Base-by-base conservation (phyloP, 2,888 invertebrate species). In the Drosophila ustulata region DNA sequence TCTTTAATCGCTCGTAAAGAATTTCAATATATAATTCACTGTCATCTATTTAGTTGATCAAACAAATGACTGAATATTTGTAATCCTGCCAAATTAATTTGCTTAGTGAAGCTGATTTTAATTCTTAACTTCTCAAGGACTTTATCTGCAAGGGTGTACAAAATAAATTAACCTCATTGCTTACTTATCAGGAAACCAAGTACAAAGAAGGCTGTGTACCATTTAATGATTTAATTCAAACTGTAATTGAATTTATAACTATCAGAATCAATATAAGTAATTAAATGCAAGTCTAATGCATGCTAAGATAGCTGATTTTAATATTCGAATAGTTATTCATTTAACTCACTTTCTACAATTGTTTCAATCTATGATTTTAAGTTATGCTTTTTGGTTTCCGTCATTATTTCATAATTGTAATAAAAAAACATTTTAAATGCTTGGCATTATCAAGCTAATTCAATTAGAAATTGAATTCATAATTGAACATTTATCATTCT, bases 301-400 rank as follows among this genome's bases (percentile, higher is more conserved):
- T 89, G 88, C 81, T 69, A 75, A 75, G 75, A 71, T 83, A 83
- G 76, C 68, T 71, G 43, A 62, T 70, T 25, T 62, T 49, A 45
- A 23, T 41, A 26, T 23, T 55, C 4, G 7, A 46, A 72, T 56
- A 61, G 64, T 43, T 34, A 51, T 67, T 78, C 34, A 63, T 74
- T 67, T 28, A 39, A 58, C 53, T 74, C 66, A 67, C 55, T 63
- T 71, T 25, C n/a, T 39, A 52, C 13, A 59, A 47, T 66, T 30
- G 1, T 32, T 46, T 46, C 45, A 34, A 52, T 46, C 13, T 71
- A 49, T 66, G 34, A n/a, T 18, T 61, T 63, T 50, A 8, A 41
- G 69, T 74, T 63, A 13, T 46, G 56, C 49, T 39, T 46, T 43
- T 51, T 61, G 2, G 66, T 73, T 73, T 74, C 66, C 9, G 47